Percentiles rank a stretch among this genome's conserved stretches.
These are phyloP conservation scores for Cyclina sinensis DNA, from an alignment of 1,140 invertebrate species.

Conservation along the genomic window DNA sequence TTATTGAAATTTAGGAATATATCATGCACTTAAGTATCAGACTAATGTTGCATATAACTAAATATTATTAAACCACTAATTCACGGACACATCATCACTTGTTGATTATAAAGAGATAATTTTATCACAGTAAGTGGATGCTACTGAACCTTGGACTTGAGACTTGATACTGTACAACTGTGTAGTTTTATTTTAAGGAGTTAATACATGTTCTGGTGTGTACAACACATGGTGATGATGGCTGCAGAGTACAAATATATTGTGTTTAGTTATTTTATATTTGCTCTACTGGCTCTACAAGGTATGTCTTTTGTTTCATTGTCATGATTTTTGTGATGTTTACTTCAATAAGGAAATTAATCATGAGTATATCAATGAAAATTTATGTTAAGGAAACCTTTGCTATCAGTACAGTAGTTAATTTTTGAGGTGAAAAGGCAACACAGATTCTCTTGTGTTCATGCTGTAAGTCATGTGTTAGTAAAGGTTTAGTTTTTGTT, in stretches of 20 bases:
- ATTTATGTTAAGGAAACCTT: no score
- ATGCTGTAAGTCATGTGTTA: no score
- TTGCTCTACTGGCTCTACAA: constrained; percentile 51
- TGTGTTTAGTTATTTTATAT: constrained; percentile 40
- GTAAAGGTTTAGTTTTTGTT: no score
- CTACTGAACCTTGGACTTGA: constrained; percentile 59
- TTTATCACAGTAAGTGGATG: constrained; percentile 54
- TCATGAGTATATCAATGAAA: no score
- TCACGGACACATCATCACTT: constrained; percentile 53
- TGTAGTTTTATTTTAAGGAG: constrained; percentile 2
- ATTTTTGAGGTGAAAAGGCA: no score
- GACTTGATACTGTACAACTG: constrained; percentile 20
- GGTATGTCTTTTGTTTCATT: constrained; percentile 41
- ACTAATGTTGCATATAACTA: background rate
- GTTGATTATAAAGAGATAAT: background rate
- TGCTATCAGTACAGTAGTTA: no score
- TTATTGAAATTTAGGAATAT: background rate
- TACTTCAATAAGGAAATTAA: no score
- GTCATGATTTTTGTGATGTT: no score
- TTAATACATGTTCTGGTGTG: background rate
- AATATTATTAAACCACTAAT: constrained; percentile 4
- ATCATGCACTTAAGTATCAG: background rate
- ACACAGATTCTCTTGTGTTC: no score
- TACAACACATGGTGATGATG: constrained; percentile 23
- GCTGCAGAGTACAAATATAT: constrained; percentile 45